These are phyloP conservation scores for Poeciliopsis paucimaculata DNA, from an alignment of 2,797 vertebrate genomes.

Conservation along the genomic window DNA sequence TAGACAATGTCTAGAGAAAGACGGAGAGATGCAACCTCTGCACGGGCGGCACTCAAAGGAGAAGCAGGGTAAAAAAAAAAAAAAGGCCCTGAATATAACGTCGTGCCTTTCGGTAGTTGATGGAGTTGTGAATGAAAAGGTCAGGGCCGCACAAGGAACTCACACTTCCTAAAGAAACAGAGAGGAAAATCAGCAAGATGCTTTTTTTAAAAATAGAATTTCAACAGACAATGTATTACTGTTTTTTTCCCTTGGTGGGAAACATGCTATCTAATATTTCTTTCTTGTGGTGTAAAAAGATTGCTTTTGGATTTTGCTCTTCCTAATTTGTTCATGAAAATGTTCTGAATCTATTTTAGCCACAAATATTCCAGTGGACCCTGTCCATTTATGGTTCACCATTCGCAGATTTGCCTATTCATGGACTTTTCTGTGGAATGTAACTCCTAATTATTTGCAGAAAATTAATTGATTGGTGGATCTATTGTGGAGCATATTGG, in stretches of 20 bases:
- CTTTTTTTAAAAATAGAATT: constrained; percentile 1
- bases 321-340: background rate
- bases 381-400: background rate
- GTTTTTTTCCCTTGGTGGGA: background rate
- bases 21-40: constrained; percentile 65
- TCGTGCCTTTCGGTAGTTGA: constrained; percentile 47
- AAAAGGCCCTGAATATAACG: constrained; percentile 52
- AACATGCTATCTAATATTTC: background rate
- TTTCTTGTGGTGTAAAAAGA: background rate
- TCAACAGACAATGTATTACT: background rate
- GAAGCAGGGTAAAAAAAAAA: constrained; percentile 26
- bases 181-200: background rate
- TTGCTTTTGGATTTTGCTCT: background rate
- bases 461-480: background rate
- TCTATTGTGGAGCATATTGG: background rate
- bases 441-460: background rate
- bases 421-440: background rate
- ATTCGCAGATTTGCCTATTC: too few relatives aligned
- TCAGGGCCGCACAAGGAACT: constrained; percentile 34
- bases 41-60: constrained; percentile 41
- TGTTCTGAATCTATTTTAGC: background rate
- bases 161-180: constrained; percentile 14
- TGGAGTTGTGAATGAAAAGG: constrained; percentile 52
- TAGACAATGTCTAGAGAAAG: constrained; percentile 94
- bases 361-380: background rate